phyloP scores from a whole-genome alignment of 1,140 invertebrate species.

The Eciton burchellii region DNA sequence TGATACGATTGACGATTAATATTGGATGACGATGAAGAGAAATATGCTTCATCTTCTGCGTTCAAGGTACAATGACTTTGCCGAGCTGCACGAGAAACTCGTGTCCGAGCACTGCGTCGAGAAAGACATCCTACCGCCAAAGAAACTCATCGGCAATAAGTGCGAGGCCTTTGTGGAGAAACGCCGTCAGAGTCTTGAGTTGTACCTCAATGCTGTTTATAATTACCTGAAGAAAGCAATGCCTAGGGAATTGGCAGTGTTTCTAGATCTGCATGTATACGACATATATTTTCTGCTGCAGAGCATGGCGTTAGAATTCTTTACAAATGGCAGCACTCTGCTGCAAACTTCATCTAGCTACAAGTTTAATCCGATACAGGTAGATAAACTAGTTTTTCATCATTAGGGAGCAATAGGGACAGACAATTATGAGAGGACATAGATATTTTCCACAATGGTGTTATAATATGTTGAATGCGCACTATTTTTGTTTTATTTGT shows the following conservation, averaged over 20 bases:
- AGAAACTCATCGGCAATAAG: conserved; percentile 94
- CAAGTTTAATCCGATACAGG: conserved; percentile 91
- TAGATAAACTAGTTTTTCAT: conserved; percentile 78
- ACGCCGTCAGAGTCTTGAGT: conserved; percentile 91
- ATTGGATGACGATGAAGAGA: background rate
- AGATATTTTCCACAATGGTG: no score
- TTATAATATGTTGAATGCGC: no score
- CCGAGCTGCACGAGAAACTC: conserved; percentile 93
- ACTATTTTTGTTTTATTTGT: no score
- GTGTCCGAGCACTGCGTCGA: conserved; percentile 91
- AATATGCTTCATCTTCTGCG: background rate
- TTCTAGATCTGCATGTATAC: conserved; percentile 93
- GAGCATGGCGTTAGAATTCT: conserved; percentile 91
- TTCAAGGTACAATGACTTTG: conserved; percentile 94
- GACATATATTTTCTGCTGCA: conserved; percentile 93
- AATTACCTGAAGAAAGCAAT: conserved; percentile 90
- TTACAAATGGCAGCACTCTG: conserved; percentile 89
- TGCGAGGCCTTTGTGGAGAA: conserved; percentile 94
- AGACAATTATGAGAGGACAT: background rate
- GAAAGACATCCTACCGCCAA: conserved; percentile 95
- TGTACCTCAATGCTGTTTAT: conserved; percentile 92
- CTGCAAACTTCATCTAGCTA: conserved; percentile 87
- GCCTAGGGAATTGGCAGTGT: conserved; percentile 91
- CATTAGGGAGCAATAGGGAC: background rate
- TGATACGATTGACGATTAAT: background rate